Evolutionary conservation across 2,888 invertebrate genomes (phyloP).

Genomic region (Ligdia adustata): DNA sequence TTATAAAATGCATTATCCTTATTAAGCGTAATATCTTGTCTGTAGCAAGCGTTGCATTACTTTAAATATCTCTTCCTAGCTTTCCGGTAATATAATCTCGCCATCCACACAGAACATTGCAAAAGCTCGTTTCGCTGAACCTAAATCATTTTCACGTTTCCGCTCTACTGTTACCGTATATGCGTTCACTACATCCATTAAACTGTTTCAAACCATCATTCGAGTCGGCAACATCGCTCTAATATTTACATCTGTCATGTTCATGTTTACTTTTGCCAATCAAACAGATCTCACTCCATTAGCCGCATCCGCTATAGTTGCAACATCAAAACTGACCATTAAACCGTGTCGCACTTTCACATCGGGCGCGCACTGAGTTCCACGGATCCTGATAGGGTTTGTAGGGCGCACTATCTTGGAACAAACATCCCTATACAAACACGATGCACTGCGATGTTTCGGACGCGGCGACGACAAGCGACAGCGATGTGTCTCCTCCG

Average conservation of each 20-base stretch:
- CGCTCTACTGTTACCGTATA: constrained; percentile 56
- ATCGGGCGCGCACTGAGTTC: constrained; percentile 52
- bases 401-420: constrained; percentile 72
- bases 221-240: constrained; percentile 55
- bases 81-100: constrained; percentile 16
- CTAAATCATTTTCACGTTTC: constrained; percentile 70
- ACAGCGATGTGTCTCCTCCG: constrained; percentile 64
- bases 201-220: constrained; percentile 58
- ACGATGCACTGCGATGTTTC: constrained; percentile 70
- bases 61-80: constrained; percentile 11
- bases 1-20: no score
- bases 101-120: constrained; percentile 17
- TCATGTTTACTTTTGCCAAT: constrained; percentile 74
- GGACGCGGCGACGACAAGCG: constrained; percentile 58
- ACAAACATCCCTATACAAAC: constrained; percentile 77
- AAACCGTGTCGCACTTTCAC: constrained; percentile 63
- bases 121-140: constrained; percentile 47
- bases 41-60: not conserved
- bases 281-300: constrained; percentile 72
- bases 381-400: constrained; percentile 66
- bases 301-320: constrained; percentile 59
- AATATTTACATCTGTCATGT: constrained; percentile 66
- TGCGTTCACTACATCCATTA: constrained; percentile 61
- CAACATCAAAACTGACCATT: constrained; percentile 63
- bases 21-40: not conserved